Conservation (phyloP, 2,113 vertebrate species). For the Onychostoma macrolepis region DNA sequence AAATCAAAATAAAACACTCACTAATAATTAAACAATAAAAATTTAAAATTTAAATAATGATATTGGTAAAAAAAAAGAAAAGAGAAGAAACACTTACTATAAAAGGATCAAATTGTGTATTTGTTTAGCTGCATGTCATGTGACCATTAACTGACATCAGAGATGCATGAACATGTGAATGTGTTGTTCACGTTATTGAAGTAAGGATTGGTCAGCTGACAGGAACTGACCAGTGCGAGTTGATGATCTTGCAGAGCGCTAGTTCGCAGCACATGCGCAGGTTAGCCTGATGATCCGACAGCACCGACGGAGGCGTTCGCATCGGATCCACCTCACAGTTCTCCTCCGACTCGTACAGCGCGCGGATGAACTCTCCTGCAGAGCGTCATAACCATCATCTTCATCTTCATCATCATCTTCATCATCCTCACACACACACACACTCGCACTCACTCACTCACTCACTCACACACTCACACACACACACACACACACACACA, state of each 20-base stretch:
- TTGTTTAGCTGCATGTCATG: too few relatives aligned
- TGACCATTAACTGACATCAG: too few relatives aligned
- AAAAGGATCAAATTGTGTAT: too few relatives aligned
- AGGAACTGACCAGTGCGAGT: constrained; percentile 87
- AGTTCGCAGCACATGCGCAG: constrained; percentile 98
- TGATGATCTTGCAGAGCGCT: constrained; percentile 97
- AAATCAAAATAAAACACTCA: too few relatives aligned
- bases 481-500: too few relatives aligned
- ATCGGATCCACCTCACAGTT: constrained; percentile 98
- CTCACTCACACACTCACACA: constrained; percentile 75
- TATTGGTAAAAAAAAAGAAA: too few relatives aligned
- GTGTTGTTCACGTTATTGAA: too few relatives aligned
- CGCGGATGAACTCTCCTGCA: constrained; percentile 96
- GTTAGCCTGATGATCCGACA: constrained; percentile 95
- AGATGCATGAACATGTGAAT: too few relatives aligned
- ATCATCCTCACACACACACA: background rate
- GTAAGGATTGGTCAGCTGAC: background rate
- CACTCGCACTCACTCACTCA: constrained; percentile 67
- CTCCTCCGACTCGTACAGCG: constrained; percentile 96
- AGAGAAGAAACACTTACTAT: too few relatives aligned
- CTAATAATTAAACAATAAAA: too few relatives aligned
- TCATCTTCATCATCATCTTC: background rate
- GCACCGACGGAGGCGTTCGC: constrained; percentile 88
- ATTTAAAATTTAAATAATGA: too few relatives aligned
- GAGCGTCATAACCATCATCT: background rate